A percentile compares a stretch with the other conserved stretches of the same genome.
phyloP scores from a whole-genome alignment of 2,888 invertebrate species.

The Catocala nupta region DNA sequence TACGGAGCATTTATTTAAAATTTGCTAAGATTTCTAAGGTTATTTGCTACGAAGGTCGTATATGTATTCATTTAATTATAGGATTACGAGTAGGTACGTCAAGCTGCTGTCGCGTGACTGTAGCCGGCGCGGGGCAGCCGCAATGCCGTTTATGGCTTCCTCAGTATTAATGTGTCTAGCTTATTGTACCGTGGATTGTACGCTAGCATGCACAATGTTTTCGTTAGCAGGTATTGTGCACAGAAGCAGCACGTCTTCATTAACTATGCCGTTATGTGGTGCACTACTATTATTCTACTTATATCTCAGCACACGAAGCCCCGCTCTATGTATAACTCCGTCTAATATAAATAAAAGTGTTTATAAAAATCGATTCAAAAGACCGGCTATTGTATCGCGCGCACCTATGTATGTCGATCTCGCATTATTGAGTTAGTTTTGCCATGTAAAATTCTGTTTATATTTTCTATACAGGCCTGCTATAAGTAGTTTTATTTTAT shows the following conservation, averaged over 20 bases:
- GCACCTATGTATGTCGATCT: background rate
- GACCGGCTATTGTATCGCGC: slow-evolving; percentile 1
- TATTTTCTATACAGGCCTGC: no score
- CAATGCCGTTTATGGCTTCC: slow-evolving; percentile 52
- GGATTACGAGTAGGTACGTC: slow-evolving; percentile 62
- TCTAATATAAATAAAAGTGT: background rate
- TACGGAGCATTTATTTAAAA: slow-evolving; percentile 1
- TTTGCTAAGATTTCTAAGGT: slow-evolving; percentile 43
- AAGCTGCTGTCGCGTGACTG: slow-evolving; percentile 57
- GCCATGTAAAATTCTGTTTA: no score
- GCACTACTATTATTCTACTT: background rate
- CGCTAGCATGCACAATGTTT: slow-evolving; percentile 29
- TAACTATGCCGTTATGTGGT: slow-evolving; percentile 13
- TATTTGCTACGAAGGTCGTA: slow-evolving; percentile 52
- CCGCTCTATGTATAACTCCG: background rate
- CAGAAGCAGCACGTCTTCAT: slow-evolving; percentile 3
- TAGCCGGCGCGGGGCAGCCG: slow-evolving; percentile 34
- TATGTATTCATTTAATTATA: slow-evolving; percentile 72
- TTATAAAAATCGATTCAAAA: slow-evolving; percentile 1
- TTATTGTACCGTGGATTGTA: slow-evolving; percentile 29
- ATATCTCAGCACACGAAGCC: no score
- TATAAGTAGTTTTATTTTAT: no score
- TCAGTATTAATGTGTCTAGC: slow-evolving; percentile 36
- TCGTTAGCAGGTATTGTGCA: slow-evolving; percentile 18
- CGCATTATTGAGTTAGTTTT: no score